Evolutionary conservation across 2,797 vertebrate genomes (phyloP).

Genomic region (Chelon auratus): DNA sequence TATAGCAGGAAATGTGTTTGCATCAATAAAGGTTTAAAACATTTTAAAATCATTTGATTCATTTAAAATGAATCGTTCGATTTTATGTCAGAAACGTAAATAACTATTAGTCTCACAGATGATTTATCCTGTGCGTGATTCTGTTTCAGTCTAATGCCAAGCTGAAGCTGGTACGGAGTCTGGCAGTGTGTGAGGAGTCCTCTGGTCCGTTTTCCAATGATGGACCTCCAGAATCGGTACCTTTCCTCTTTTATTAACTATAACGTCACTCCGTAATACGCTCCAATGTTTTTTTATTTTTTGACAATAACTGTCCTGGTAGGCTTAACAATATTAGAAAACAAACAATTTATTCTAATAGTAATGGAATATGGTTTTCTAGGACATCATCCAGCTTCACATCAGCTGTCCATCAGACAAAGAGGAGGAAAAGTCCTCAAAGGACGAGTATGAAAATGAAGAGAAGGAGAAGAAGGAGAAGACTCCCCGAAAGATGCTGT

Average conservation of each 20-base stretch:
- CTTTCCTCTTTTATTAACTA: slow-evolving; percentile 26
- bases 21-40: no score
- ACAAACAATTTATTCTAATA: slow-evolving; percentile 11
- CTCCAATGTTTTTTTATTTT: slow-evolving; percentile 1
- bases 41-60: neutral
- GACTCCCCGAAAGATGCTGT: slow-evolving; percentile 94
- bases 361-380: slow-evolving; percentile 41
- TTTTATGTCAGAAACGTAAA: no score
- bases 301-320: no score
- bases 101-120: neutral
- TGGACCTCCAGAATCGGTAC: slow-evolving; percentile 89
- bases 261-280: neutral
- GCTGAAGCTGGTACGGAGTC: slow-evolving; percentile 96
- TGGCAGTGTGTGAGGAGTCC: slow-evolving; percentile 98
- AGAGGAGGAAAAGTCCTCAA: slow-evolving; percentile 95
- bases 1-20: no score
- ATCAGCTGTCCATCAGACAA: slow-evolving; percentile 99
- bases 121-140: slow-evolving; percentile 29
- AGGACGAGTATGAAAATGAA: slow-evolving; percentile 96
- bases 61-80: no score
- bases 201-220: slow-evolving; percentile 90
- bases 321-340: slow-evolving; percentile 7
- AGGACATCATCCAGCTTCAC: slow-evolving; percentile 98
- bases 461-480: slow-evolving; percentile 98
- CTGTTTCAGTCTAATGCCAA: slow-evolving; percentile 95